phyloP scores from a whole-genome alignment of 1,140 invertebrate genomes.

The Platyscapa corneri region DNA sequence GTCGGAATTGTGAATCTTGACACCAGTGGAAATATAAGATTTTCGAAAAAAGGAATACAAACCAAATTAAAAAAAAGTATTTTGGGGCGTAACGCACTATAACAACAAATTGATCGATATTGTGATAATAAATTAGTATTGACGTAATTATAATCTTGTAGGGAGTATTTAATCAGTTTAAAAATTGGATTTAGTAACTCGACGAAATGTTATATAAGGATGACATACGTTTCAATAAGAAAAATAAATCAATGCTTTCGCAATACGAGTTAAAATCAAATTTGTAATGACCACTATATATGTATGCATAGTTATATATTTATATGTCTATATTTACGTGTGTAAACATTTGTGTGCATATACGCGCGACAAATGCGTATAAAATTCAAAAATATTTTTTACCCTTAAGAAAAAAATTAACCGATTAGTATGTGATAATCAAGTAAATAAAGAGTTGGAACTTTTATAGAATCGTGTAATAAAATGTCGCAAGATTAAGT shows the following conservation, averaged over 20 bases:
- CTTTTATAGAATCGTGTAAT: not conserved
- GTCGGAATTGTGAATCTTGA: not conserved
- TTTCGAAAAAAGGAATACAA: not conserved
- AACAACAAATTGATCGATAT: conserved; percentile 34
- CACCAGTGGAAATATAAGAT: not conserved
- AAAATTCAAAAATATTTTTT: too few relatives aligned
- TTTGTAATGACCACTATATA: too few relatives aligned
- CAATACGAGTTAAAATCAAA: too few relatives aligned
- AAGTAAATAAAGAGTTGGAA: not conserved
- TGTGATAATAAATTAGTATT: conserved; percentile 31
- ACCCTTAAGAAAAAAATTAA: too few relatives aligned
- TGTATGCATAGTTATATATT: too few relatives aligned
- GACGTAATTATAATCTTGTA: conserved; percentile 43
- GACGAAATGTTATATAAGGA: not conserved
- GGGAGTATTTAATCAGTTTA: not conserved
- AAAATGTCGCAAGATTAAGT: not conserved
- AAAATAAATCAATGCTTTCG: not conserved
- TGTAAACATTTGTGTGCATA: too few relatives aligned
- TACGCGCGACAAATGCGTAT: too few relatives aligned
- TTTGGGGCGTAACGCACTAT: conserved; percentile 15
- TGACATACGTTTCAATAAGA: not conserved
- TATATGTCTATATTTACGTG: too few relatives aligned
- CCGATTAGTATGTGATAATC: not conserved
- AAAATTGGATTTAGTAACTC: conserved; percentile 26
- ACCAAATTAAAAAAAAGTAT: not conserved